These are phyloP conservation scores for Archips crataeganus DNA, from an alignment of 2,888 invertebrate genomes.

Conservation along the genomic window DNA sequence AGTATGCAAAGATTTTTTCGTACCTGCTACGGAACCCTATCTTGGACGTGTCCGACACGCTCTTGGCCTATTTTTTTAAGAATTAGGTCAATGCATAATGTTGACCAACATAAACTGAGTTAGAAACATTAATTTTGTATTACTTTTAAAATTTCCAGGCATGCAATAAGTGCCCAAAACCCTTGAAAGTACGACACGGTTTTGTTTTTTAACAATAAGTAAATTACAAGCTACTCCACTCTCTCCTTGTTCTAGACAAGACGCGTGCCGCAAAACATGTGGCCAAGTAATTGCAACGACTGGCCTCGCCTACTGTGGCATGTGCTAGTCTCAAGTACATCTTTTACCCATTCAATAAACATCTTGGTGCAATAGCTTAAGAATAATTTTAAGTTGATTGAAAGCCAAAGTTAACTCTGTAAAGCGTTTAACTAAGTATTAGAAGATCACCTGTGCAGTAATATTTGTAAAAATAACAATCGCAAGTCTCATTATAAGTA, in stretches of 20 bases:
- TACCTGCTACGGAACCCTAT: no score
- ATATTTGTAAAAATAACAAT: conserved; percentile 43
- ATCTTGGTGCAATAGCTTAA: conserved; percentile 46
- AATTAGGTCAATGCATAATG: no score
- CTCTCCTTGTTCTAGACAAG: conserved; percentile 48
- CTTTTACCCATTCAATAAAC: conserved; percentile 37
- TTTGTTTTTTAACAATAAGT: no score
- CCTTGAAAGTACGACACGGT: no score
- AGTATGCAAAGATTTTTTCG: no score
- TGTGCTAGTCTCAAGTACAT: conserved; percentile 53
- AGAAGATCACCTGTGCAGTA: conserved; percentile 63
- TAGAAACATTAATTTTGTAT: no score
- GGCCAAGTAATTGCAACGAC: conserved; percentile 62
- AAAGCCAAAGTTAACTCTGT: conserved; percentile 14
- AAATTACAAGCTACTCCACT: conserved; percentile 43
- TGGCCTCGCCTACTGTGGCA: conserved; percentile 53
- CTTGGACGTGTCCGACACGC: no score
- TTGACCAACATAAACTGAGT: no score
- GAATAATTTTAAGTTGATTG: conserved; percentile 38
- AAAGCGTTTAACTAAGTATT: conserved; percentile 42
- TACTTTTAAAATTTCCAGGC: no score
- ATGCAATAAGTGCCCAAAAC: no score
- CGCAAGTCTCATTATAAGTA: conserved; percentile 33
- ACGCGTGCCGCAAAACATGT: conserved; percentile 68
- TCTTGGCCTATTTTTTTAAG: no score